phyloP scores from a whole-genome alignment of 2,113 vertebrate species.

The Cavia porcellus region DNA sequence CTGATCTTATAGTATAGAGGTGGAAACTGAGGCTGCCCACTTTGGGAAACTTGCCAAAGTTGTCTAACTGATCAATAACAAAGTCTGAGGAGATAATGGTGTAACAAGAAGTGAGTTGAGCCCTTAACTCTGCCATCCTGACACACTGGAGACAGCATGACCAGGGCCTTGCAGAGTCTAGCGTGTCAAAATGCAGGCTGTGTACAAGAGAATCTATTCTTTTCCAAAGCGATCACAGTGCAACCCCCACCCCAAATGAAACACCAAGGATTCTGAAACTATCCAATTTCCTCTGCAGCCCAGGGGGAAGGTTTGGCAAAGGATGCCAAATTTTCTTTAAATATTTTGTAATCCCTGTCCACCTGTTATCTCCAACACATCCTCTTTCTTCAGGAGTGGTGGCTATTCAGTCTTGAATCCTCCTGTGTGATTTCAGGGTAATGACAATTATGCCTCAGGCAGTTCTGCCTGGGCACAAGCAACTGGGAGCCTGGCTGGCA shows the following conservation, averaged over 20 bases:
- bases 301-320: background rate
- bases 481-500: constrained; percentile 62
- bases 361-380: background rate
- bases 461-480: constrained; percentile 56
- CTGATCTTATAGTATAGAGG: background rate
- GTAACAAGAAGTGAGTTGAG: background rate
- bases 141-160: background rate
- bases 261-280: constrained; percentile 36
- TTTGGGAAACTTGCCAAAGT: background rate
- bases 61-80: background rate
- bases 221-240: constrained; percentile 11
- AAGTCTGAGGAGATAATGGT: background rate
- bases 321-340: background rate
- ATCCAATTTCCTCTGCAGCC: background rate
- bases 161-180: background rate
- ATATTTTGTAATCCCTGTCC: background rate
- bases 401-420: background rate
- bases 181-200: rapidly evolving
- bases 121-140: background rate
- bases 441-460: constrained; percentile 60
- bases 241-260: background rate
- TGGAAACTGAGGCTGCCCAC: background rate
- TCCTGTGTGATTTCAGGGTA: constrained; percentile 53
- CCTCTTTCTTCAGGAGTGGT: background rate
- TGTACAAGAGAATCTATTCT: background rate